A percentile compares a stretch with the other conserved stretches of the same genome.
phyloP scores from a whole-genome alignment of 2,888 invertebrate species.

The Hemicrepidius hirtus region DNA sequence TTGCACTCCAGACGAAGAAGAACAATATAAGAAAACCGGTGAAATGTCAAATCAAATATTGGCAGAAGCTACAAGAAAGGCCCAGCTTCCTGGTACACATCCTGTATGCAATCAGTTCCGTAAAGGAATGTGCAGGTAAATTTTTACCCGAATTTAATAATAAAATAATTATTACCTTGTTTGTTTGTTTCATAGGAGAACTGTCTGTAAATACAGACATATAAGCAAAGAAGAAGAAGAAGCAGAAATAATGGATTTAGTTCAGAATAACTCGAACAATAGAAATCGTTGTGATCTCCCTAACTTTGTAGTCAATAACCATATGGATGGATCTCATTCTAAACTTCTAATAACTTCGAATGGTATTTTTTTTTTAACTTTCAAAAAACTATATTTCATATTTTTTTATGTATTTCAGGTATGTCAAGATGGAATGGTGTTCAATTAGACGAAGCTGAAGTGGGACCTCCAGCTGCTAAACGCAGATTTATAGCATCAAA shows the following conservation, averaged over 20 bases:
- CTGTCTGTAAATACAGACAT: conserved; percentile 70
- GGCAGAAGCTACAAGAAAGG: conserved; percentile 70
- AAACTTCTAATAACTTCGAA: conserved; percentile 39
- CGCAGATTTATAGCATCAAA: conserved; percentile 64
- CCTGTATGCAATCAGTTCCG: conserved; percentile 74
- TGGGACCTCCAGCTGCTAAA: conserved; percentile 68
- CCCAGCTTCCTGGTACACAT: conserved; percentile 69
- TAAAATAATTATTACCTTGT: conserved; percentile 20
- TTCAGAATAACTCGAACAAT: conserved; percentile 63
- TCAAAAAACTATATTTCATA: no score
- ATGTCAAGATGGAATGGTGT: conserved; percentile 60
- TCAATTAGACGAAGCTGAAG: conserved; percentile 66
- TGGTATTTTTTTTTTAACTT: conserved; percentile 22
- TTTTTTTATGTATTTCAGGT: no score
- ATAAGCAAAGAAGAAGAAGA: conserved; percentile 70
- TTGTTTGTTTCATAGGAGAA: conserved; percentile 55
- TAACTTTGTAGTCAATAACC: conserved; percentile 40
- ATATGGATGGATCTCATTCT: conserved; percentile 38
- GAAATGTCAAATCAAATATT: conserved; percentile 79
- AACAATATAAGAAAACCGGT: conserved; percentile 82
- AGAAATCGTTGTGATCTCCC: conserved; percentile 49
- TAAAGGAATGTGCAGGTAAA: conserved; percentile 73
- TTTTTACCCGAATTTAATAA: no score
- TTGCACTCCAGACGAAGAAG: conserved; percentile 85
- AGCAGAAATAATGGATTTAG: conserved; percentile 67